Evolutionary conservation across 1,140 invertebrate genomes (phyloP), one percentile per base, ranked within the genome.

Genomic region (Mya arenaria): DNA sequence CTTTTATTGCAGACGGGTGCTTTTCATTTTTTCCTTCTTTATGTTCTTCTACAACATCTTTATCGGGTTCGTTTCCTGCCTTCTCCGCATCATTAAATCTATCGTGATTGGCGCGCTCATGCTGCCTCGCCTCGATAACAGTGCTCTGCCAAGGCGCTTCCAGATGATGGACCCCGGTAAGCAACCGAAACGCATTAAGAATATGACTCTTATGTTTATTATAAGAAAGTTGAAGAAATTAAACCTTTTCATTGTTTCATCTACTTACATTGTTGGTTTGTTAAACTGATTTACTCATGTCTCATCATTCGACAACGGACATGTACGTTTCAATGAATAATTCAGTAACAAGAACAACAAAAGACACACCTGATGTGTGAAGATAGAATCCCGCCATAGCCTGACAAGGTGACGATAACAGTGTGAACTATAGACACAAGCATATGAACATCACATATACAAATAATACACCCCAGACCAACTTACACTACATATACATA

Each of bases 21-120:
- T 85, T 55, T 88, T 88, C 82, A 83, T 62, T 74, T 85, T 86
- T 66, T 82, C 84, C 1, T 88, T 83, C 83, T 88, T 89, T 69
- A 84, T 89, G 81, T 88, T 88, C 52, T 86, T 89, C 86, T 88
- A 84, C 78, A 89, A 88, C 79, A 86, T 89, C 37, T 87, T 89
- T 66, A 34, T 89, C 66, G 86, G 86, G 4, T 55, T 87, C n/a
- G 10, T 87, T 25, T 88, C 86, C 10, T 86, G 85, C 66, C 41
- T 89, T 34, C n/a, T 89, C 58, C 69, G 86, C 32, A 85, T 89
- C 52, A 41, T 86, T 28, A 88, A 87, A 23, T 82, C 85, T 52
- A 82, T 89, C 15, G 48, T 85, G 15, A 13, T 89, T 10, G 88
- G 88, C 4, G 52, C 77, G 5, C 32, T 83, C 15, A 85, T 87